Evolutionary conservation across 2,797 vertebrate species (phyloP).

Genomic region (Eospalax fontanierii): DNA sequence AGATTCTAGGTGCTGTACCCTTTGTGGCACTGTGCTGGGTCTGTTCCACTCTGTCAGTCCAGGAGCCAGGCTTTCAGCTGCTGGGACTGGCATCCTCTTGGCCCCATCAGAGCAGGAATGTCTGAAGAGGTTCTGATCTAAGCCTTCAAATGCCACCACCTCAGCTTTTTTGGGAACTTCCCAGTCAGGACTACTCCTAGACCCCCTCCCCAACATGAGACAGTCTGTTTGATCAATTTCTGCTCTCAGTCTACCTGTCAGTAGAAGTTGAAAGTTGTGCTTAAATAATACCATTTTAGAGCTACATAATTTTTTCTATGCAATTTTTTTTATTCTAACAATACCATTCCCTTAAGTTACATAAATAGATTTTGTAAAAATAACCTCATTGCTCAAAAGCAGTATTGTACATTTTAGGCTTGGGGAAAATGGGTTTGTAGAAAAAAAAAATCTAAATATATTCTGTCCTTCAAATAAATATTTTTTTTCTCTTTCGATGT

Average conservation of each 20-base stretch:
- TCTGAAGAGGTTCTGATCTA: background rate
- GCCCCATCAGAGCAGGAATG: background rate
- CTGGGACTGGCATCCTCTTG: background rate
- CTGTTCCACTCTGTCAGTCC: background rate
- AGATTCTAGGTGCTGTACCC: constrained; percentile 27
- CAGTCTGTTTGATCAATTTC: background rate
- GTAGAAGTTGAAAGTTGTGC: constrained; percentile 27
- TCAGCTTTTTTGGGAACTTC: background rate
- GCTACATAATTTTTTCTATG: background rate
- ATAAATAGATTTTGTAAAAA: constrained; percentile 54
- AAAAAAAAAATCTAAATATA: constrained; percentile 58
- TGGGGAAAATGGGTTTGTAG: constrained; percentile 20
- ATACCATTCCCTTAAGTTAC: constrained; percentile 37
- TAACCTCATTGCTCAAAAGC: constrained; percentile 44
- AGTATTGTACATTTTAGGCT: constrained; percentile 47
- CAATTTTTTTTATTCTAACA: constrained; percentile 64
- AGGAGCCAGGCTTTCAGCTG: background rate
- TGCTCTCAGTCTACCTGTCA: constrained; percentile 33
- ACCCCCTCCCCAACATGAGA: background rate
- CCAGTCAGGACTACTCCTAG: background rate
- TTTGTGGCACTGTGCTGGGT: background rate
- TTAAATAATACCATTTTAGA: constrained; percentile 62
- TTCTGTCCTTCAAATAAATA: constrained; percentile 63
- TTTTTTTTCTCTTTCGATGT: background rate
- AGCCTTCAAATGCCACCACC: background rate